Evolutionary conservation across 2,888 invertebrate species (phyloP).

Genomic region (Koerneria pararmatus): DNA sequence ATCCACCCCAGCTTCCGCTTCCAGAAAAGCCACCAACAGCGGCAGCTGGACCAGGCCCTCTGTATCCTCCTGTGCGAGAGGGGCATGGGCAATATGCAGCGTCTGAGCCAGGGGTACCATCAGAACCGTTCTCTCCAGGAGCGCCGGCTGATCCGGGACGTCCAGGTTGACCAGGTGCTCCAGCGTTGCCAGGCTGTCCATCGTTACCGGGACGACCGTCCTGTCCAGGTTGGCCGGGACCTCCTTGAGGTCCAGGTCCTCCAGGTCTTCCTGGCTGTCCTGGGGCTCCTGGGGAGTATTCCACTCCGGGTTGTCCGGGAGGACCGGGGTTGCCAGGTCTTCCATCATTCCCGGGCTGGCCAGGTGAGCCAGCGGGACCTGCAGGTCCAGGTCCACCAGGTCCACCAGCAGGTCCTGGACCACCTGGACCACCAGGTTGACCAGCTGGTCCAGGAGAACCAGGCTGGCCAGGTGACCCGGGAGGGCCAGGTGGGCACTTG

Average conservation of each 20-base stretch:
- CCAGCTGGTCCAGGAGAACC: slow-evolving; percentile 41
- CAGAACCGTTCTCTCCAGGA: slow-evolving; percentile 37
- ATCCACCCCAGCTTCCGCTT: too few species aligned
- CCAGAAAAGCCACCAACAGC: too few species aligned
- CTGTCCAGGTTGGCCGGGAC: slow-evolving; percentile 25
- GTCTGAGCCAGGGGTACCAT: slow-evolving; percentile 22
- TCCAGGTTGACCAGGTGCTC: slow-evolving; percentile 37
- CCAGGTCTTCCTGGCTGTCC: slow-evolving; percentile 38
- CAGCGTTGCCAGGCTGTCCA: slow-evolving; percentile 29
- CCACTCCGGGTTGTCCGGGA: slow-evolving; percentile 36
- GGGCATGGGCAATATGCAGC: slow-evolving; percentile 24
- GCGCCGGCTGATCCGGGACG: slow-evolving; percentile 38
- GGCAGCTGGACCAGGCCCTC: too few species aligned
- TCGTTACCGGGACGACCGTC: slow-evolving; percentile 26
- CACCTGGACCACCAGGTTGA: slow-evolving; percentile 34
- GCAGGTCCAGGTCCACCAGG: slow-evolving; percentile 42
- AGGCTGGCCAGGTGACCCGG: slow-evolving; percentile 38
- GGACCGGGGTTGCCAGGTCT: slow-evolving; percentile 39
- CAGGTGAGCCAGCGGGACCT: slow-evolving; percentile 36
- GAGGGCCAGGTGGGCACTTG: slow-evolving; percentile 31
- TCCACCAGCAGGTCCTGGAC: slow-evolving; percentile 42
- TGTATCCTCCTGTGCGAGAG: slow-evolving; percentile 11
- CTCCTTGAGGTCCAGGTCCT: slow-evolving; percentile 29
- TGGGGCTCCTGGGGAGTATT: slow-evolving; percentile 39
- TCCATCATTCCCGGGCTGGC: slow-evolving; percentile 42